phyloP scores from a whole-genome alignment of 2,113 vertebrate species.

The Hippocampus zosterae region DNA sequence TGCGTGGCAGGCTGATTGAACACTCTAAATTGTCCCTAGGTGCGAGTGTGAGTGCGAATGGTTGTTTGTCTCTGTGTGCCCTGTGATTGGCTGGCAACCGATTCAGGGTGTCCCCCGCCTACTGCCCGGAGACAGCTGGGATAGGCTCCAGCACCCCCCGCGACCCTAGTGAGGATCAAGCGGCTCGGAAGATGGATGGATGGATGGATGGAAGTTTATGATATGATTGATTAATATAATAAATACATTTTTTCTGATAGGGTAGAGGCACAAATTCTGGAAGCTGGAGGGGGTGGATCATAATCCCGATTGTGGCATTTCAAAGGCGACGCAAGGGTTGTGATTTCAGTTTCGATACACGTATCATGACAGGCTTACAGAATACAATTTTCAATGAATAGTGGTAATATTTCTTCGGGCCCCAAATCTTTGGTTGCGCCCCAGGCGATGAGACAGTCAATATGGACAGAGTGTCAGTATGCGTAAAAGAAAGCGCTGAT shows the following conservation, averaged over 20 bases:
- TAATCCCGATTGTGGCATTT: neutral
- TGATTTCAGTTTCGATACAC: neutral
- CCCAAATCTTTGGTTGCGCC: neutral
- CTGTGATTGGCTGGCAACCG: too few species aligned
- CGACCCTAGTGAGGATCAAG: too few species aligned
- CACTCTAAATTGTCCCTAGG: too few species aligned
- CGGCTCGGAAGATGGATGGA: too few species aligned
- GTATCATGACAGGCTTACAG: neutral
- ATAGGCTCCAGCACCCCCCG: too few species aligned
- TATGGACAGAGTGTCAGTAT: slow-evolving; percentile 42
- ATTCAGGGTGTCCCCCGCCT: too few species aligned
- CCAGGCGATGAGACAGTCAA: slow-evolving; percentile 42
- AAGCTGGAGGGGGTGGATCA: neutral
- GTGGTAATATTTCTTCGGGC: neutral
- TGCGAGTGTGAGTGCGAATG: too few species aligned
- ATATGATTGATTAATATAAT: too few species aligned
- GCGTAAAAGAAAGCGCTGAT: slow-evolving; percentile 39
- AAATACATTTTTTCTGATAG: neutral
- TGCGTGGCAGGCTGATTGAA: too few species aligned
- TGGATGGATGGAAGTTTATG: too few species aligned
- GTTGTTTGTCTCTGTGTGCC: too few species aligned
- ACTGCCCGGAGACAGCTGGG: too few species aligned
- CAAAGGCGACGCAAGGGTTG: neutral
- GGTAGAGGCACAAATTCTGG: neutral
- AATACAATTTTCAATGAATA: neutral